These are phyloP conservation scores for Eumaeus atala DNA, from an alignment of 1,140 invertebrate species.

Conservation along the genomic window DNA sequence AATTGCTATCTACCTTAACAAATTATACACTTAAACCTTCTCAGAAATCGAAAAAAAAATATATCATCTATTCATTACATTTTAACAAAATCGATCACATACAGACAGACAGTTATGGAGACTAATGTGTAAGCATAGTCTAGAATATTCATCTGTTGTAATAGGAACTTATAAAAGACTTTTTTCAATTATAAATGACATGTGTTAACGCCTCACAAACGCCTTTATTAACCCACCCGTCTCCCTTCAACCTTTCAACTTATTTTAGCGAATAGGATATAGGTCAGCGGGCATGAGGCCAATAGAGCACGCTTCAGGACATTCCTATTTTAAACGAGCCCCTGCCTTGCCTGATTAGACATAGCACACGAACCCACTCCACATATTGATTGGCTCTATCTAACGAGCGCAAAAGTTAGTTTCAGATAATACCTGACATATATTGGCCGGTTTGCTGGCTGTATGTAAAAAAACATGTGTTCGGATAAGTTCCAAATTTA, in stretches of 20 bases:
- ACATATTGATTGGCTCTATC: constrained; percentile 60
- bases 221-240: not conserved
- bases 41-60: no score
- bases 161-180: no score
- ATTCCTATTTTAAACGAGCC: constrained; percentile 41
- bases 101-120: no score
- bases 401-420: constrained; percentile 49
- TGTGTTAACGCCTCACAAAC: no score
- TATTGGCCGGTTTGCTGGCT: constrained; percentile 45
- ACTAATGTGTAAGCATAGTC: no score
- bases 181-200: no score
- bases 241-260: constrained; percentile 3
- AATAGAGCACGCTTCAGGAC: constrained; percentile 35
- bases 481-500: constrained; percentile 19
- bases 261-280: constrained; percentile 19
- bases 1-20: no score
- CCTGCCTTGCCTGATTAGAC: constrained; percentile 51
- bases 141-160: no score
- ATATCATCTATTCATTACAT: no score
- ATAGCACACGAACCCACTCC: constrained; percentile 46
- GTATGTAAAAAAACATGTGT: constrained; percentile 29
- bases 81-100: no score
- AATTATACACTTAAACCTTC: no score
- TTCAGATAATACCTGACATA: constrained; percentile 53
- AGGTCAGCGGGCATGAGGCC: constrained; percentile 39